These are phyloP conservation scores for Drosophila buzzatii DNA, from an alignment of 2,888 invertebrate genomes.

Conservation along the genomic window DNA sequence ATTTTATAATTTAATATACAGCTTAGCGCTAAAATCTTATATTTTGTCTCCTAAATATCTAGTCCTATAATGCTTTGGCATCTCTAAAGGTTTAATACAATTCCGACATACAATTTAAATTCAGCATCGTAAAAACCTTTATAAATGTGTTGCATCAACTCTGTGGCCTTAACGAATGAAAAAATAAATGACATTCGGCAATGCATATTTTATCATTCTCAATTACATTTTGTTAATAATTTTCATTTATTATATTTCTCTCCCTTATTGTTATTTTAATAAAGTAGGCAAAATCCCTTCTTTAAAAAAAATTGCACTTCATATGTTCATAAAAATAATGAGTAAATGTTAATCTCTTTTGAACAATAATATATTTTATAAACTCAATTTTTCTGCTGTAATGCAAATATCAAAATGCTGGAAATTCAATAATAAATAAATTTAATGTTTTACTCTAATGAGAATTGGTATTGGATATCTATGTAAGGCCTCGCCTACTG, in stretches of 20 bases:
- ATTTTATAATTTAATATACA: neutral
- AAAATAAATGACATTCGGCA: neutral
- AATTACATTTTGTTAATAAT: neutral
- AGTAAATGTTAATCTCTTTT: neutral
- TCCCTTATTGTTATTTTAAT: neutral
- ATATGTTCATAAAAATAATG: neutral
- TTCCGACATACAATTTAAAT: neutral
- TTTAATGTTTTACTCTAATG: slow-evolving; percentile 3
- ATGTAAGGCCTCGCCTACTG: neutral
- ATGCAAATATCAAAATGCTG: neutral
- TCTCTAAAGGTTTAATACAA: neutral
- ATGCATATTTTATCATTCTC: neutral
- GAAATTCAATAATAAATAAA: neutral
- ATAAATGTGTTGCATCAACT: neutral
- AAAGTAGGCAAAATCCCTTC: neutral
- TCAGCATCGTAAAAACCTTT: neutral
- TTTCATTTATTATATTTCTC: neutral
- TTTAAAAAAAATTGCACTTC: neutral
- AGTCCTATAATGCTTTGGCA: neutral
- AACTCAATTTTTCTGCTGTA: neutral
- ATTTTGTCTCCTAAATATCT: neutral
- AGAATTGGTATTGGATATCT: slow-evolving; percentile 1
- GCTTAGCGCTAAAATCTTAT: too few relatives aligned
- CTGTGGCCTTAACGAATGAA: neutral
- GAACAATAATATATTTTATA: neutral